Evolutionary conservation across 1,140 invertebrate species (phyloP).

Genomic region (Varroa destructor): DNA sequence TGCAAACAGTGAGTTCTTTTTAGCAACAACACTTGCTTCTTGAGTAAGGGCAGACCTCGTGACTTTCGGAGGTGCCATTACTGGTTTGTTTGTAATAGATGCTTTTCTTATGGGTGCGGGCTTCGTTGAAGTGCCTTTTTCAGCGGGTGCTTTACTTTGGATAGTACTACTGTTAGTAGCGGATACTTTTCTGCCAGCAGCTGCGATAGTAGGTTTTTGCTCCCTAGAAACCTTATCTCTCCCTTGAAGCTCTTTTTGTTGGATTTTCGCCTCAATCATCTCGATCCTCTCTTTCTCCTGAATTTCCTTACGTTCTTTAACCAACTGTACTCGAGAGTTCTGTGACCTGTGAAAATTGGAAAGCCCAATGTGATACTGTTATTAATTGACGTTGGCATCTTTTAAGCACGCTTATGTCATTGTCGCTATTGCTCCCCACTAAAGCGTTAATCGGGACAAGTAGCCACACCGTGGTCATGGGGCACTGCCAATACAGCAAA

Average conservation of each 20-base stretch:
- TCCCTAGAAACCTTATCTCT: neutral
- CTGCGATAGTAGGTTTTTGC: neutral
- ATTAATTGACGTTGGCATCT: too few relatives aligned
- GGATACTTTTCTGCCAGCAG: neutral
- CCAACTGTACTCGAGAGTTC: constrained; percentile 5
- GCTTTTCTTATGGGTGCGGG: too few relatives aligned
- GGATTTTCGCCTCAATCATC: neutral
- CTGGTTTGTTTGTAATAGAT: too few relatives aligned
- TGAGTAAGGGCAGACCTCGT: too few relatives aligned
- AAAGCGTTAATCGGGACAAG: too few relatives aligned
- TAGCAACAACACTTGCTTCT: too few relatives aligned
- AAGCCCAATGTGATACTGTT: neutral
- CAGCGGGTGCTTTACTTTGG: neutral
- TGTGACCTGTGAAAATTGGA: neutral
- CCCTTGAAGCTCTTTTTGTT: neutral
- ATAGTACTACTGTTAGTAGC: neutral
- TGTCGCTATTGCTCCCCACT: neutral
- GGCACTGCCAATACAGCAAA: too few relatives aligned
- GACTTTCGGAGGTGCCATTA: too few relatives aligned
- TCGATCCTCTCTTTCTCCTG: constrained; percentile 13
- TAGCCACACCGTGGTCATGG: too few relatives aligned
- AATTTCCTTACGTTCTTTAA: constrained; percentile 19
- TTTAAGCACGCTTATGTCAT: neutral
- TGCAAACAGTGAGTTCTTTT: neutral
- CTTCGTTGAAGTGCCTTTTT: neutral